A percentile compares a stretch with the other conserved stretches of the same genome.
Evolutionary conservation across 1,140 invertebrate species (phyloP).

Genomic region (Zaprionus camerounensis): DNA sequence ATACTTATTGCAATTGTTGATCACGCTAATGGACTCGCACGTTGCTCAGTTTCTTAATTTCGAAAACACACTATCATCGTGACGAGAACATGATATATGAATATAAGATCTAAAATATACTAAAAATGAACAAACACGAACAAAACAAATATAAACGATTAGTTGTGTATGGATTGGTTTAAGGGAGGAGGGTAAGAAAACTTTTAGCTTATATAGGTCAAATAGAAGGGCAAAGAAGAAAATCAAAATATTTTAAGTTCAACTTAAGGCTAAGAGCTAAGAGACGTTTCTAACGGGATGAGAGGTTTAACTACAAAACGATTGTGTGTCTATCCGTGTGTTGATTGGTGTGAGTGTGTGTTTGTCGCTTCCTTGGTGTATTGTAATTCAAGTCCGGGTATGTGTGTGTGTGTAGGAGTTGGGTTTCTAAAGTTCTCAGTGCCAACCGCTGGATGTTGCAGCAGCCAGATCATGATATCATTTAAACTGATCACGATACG

Average conservation of each 20-base stretch:
- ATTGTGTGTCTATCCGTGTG: conserved; percentile 12
- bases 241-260: conserved; percentile 20
- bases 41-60: conserved; percentile 6
- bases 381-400: conserved; percentile 13
- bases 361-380: conserved; percentile 8
- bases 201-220: conserved; percentile 19
- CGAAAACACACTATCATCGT: conserved; percentile 38
- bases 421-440: conserved; percentile 40
- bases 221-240: conserved; percentile 1
- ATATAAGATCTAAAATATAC: conserved; percentile 49
- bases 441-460: conserved; percentile 53
- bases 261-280: conserved; percentile 41
- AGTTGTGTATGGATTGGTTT: conserved; percentile 2
- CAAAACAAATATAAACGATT: conserved; percentile 51
- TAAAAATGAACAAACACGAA: conserved; percentile 58
- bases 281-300: conserved; percentile 32
- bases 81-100: conserved; percentile 52
- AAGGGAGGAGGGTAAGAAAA: conserved; percentile 21
- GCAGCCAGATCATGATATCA: conserved; percentile 66
- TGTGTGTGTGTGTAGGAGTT: conserved; percentile 26
- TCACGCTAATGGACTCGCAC: conserved; percentile 29
- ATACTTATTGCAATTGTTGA: conserved; percentile 48
- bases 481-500: conserved; percentile 78
- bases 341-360: conserved; percentile 20
- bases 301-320: conserved; percentile 53